Base-by-base conservation (phyloP, 2,888 invertebrate genomes). In the Chloromyia formosa region DNA sequence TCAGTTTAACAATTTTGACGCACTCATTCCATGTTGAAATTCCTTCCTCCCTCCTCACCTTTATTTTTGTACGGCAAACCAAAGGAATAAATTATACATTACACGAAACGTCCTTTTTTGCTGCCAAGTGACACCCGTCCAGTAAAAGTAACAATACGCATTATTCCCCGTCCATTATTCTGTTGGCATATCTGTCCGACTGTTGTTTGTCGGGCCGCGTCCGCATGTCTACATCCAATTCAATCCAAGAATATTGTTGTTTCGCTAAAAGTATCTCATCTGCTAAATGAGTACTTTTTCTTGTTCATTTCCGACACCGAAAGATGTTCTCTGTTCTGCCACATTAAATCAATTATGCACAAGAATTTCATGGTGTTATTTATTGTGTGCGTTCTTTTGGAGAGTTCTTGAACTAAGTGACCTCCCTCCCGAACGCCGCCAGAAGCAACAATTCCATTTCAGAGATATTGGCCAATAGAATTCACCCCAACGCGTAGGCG, bases 271-370 rank as follows among this genome's bases (percentile, higher is more conserved):
- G 61, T 58, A 66, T 75, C 73, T 35, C 27, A 66, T 66, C 49
- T 60, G 68, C 68, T 73, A 75, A 60, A 73, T 75, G 68, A 66
- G 66, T 73, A 42, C 66, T 53, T 66, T 66, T 66, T 27, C 56
- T 58, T 56, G 56, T 75, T 75, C 75, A 75, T 73, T 75, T 73
- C 73, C 71, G 71, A 69, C 27, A 71, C 56, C 12, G 49, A 73
- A 58, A 68, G 68, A 75, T 64, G 73, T 73, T 35, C 27, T 35
- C 27, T 49, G 49, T 49, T 74, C 75, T 73, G 73, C 73, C 73
- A 74, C 75, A 75, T 75, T 75, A 75, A 75, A 75, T 75, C 75
- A 75, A 75, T 75, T 75, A 75, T 75, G 75, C 75, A 75, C 64
- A 62, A 74, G 75, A 74, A 73, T 72, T 75, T 73, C 69, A 74